Base-by-base conservation (phyloP, 2,113 vertebrate species). In the Telmatochromis sp. region DNA sequence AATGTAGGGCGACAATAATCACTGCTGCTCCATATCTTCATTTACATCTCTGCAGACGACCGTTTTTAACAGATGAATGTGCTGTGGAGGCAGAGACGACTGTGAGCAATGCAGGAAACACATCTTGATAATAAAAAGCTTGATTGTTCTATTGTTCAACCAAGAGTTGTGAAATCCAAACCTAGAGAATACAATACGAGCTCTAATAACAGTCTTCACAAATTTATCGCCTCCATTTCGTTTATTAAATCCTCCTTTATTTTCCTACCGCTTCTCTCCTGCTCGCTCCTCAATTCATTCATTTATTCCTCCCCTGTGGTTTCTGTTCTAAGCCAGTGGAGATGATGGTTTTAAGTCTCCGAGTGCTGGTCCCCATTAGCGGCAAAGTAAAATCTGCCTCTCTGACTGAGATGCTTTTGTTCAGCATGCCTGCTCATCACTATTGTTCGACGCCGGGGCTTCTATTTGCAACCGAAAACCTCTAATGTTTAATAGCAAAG, bases 181-280 rank as follows among this genome's bases (percentile, higher is more conserved):
- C 86, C 81, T 3, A 3, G 42, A 81, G 55, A 68, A 83, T 8
- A 85, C 31, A 82, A 89, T 71, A 87, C 63, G 54, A 81, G 86
- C 86, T 6, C 83, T 87, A 89, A 88, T 88, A 86, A 86, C 83
- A 83, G 68, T 31, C 89, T 81, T 68, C 68, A 50, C 37, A 65
- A 65, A 79, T 83, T 6, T 63, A 87, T 89, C 35, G 73, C 88
- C 89, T 90, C 37, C 71, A 31, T 51, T 68, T 40, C 26, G 5
- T 81, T 85, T 42, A 91, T 89, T 86, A 87, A 89, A 84, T 47
- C 86, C 81, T 82, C 60, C 78, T 85, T 82, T 79, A 60, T 84
- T 78, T 81, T 26, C 42, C 42, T n/a, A n/a, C 28, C 2, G 2
- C 58, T 51, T 28, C 73, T 58, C 75, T 68, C 54, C 57, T 55